phyloP scores from a whole-genome alignment of 1,140 invertebrate genomes.

The Leptinotarsa lineolata region DNA sequence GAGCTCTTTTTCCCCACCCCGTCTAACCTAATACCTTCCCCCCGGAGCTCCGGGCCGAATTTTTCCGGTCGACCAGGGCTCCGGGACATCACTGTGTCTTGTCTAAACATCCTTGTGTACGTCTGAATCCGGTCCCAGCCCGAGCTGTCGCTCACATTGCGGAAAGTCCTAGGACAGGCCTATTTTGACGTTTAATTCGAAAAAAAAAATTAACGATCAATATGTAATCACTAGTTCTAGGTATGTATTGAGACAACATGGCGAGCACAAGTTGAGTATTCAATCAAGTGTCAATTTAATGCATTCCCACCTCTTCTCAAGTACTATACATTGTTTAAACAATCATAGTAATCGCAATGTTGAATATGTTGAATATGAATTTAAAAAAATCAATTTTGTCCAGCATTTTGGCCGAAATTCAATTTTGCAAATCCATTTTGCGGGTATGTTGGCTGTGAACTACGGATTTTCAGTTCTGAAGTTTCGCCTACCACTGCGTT shows the following conservation, averaged over 20 bases:
- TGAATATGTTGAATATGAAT: too few species aligned
- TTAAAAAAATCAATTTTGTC: too few species aligned
- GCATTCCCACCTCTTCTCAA: too few species aligned
- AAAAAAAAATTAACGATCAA: neutral
- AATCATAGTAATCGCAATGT: too few species aligned
- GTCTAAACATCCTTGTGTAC: conserved; percentile 44
- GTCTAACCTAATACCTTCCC: neutral
- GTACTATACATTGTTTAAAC: too few species aligned
- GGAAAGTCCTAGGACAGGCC: conserved; percentile 23
- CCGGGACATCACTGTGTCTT: conserved; percentile 44
- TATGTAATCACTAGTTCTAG: conserved; percentile 43
- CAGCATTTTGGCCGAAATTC: too few species aligned
- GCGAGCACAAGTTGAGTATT: conserved; percentile 63
- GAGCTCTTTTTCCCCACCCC: conserved; percentile 31
- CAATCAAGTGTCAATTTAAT: neutral
- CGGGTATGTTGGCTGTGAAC: too few species aligned
- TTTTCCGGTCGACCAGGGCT: conserved; percentile 26
- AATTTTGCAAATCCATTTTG: too few species aligned
- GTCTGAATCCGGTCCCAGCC: conserved; percentile 39
- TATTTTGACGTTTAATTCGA: neutral
- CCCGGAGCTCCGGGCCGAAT: neutral
- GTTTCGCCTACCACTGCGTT: too few species aligned
- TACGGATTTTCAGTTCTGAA: too few species aligned
- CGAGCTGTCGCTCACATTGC: conserved; percentile 44
- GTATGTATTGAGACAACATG: conserved; percentile 55